Conservation (phyloP, 2,888 invertebrate species). For the Digitonthophagus gazella region DNA sequence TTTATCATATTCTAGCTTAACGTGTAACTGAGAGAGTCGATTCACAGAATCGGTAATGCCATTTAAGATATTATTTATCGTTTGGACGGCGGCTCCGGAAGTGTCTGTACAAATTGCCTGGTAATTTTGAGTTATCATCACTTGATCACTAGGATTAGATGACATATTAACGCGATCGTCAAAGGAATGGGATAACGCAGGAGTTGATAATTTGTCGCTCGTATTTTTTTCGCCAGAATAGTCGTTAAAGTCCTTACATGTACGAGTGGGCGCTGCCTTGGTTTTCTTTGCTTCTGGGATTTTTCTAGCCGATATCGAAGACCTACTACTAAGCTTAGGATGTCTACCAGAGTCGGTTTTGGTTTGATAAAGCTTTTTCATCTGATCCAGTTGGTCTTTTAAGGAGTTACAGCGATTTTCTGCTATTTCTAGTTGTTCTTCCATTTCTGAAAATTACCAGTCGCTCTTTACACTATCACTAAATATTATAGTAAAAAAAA, state of each 20-base stretch:
- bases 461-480: too few species aligned
- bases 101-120: slow-evolving; percentile 43
- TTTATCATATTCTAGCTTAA: slow-evolving; percentile 21
- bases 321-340: not conserved
- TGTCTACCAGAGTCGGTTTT: slow-evolving; percentile 32
- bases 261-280: slow-evolving; percentile 27
- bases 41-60: slow-evolving; percentile 49
- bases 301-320: not conserved
- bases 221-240: too few species aligned
- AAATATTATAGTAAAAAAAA: too few species aligned
- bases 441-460: too few species aligned
- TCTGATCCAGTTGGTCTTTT: slow-evolving; percentile 50
- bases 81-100: slow-evolving; percentile 44
- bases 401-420: slow-evolving; percentile 49
- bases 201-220: slow-evolving; percentile 7
- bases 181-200: not conserved
- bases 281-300: not conserved
- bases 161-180: not conserved
- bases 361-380: slow-evolving; percentile 47
- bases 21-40: slow-evolving; percentile 37
- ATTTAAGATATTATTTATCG: slow-evolving; percentile 47
- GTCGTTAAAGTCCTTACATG: not conserved
- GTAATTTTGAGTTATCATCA: slow-evolving; percentile 39
- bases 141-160: not conserved
- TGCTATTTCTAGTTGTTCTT: slow-evolving; percentile 49